Evolutionary conservation across 2,113 vertebrate genomes (phyloP).

Genomic region (Spheniscus mendiculus): DNA sequence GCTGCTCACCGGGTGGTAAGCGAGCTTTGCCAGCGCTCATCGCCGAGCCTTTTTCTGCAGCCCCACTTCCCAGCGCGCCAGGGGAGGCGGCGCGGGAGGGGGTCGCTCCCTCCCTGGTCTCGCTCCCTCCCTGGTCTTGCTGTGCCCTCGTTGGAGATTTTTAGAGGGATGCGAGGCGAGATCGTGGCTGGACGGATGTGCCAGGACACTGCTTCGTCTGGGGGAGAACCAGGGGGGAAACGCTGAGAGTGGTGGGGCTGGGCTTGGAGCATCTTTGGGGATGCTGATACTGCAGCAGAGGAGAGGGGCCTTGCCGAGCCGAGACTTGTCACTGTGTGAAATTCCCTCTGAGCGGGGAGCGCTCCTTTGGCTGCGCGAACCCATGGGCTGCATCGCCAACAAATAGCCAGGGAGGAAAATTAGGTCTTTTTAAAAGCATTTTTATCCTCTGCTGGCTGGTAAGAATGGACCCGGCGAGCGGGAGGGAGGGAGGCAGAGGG

Average conservation of each 20-base stretch:
- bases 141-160: rapidly evolving
- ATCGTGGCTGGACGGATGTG: neutral
- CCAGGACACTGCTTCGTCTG: rapidly evolving
- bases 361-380: neutral
- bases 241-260: neutral
- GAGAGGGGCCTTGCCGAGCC: neutral
- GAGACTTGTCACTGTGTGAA: neutral
- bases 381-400: neutral
- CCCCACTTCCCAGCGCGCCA: neutral
- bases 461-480: neutral
- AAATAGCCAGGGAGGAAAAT: neutral
- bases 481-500: neutral
- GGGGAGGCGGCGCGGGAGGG: neutral
- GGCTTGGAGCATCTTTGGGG: neutral
- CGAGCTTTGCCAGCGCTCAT: constrained; percentile 19
- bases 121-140: neutral
- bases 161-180: neutral
- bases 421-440: neutral
- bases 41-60: neutral
- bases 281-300: neutral
- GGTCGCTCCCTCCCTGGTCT: neutral
- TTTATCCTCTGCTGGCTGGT: neutral
- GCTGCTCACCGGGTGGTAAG: neutral
- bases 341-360: neutral
- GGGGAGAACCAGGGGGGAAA: neutral